Evolutionary conservation across 1,140 invertebrate species (phyloP), one percentile per base, ranked within the genome.

Genomic region (Archivesica marissinica): DNA sequence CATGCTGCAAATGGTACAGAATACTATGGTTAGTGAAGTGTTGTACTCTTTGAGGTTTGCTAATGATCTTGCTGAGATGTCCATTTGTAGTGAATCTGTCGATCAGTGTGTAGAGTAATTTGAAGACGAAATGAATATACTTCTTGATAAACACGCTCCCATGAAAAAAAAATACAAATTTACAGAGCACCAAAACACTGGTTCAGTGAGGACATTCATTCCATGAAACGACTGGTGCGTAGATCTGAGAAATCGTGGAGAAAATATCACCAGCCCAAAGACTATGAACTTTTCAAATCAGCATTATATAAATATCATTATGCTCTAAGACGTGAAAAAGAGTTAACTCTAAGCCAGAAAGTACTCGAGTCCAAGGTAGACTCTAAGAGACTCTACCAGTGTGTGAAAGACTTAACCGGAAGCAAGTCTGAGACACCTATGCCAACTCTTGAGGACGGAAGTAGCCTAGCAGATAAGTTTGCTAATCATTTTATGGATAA

Each of bases 401-500:
- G 79, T 59, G 61, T 80, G 17, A 56, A 35, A 25, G 75, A 86
- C 15, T 52, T 85, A 23, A 85, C 83, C n/a, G 83, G 75, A 30
- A 72, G 44, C 64, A 85, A 77, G 44, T 77, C 59, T 17, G 77
- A 75, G 47, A 86, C 74, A 25, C 68, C 77, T 1, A 80, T 80
- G 76, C 68, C 76, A 61, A 11, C 52, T 50, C 39, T 25, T 15
- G 52, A 80, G 30, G 39, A 54, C 33, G 39, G 38, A 50, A 75
- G 41, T 61, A 52, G 11, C 3, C 39, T 80, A 41, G 75, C 75
- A 20, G 56, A 81, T 20, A 68, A 77, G 30, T 86, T 86, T 74
- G 78, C 54, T 1, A 70, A 86, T 70, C 47, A 80, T 70, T 86
- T 86, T 44, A 77, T 86, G 85, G 35, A 30, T 25, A 82, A 81